Conservation (phyloP, 2,888 invertebrate genomes). For the Lutraria lutraria region DNA sequence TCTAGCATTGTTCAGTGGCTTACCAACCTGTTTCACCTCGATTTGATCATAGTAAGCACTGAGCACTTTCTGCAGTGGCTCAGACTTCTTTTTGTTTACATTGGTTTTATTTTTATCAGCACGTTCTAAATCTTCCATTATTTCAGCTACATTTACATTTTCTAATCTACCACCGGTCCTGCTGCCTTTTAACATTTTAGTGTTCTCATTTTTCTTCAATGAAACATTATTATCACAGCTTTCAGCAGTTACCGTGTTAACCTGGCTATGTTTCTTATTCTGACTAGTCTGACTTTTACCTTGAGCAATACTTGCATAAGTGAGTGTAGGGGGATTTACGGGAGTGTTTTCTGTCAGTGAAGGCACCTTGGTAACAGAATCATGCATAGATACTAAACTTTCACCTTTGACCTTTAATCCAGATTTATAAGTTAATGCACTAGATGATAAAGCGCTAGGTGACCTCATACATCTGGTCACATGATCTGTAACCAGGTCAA, state of each 20-base stretch:
- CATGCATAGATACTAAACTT: constrained; percentile 31
- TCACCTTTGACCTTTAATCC: constrained; percentile 1
- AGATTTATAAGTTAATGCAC: constrained; percentile 21
- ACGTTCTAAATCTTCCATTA: constrained; percentile 66
- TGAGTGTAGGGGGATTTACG: constrained; percentile 48
- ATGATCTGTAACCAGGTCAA: constrained; percentile 32
- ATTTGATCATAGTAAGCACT: constrained; percentile 22
- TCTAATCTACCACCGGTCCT: constrained; percentile 18
- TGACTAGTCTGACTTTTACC: constrained; percentile 58
- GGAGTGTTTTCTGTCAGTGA: constrained; percentile 29
- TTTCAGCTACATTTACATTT: constrained; percentile 61
- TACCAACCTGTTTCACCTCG: background rate
- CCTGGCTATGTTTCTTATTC: constrained; percentile 39
- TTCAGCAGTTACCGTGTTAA: constrained; percentile 49
- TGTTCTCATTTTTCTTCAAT: constrained; percentile 40
- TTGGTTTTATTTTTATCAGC: constrained; percentile 41
- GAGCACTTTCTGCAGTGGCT: background rate
- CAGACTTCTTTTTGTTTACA: constrained; percentile 1
- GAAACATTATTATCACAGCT: constrained; percentile 64
- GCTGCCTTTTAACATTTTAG: background rate
- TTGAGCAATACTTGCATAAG: constrained; percentile 76
- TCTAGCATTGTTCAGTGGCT: background rate
- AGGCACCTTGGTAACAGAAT: constrained; percentile 42
- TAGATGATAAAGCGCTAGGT: constrained; percentile 33
- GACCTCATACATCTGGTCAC: constrained; percentile 27